Evolutionary conservation across 2,888 invertebrate genomes (phyloP).

Genomic region (Onthophagus sagittarius): DNA sequence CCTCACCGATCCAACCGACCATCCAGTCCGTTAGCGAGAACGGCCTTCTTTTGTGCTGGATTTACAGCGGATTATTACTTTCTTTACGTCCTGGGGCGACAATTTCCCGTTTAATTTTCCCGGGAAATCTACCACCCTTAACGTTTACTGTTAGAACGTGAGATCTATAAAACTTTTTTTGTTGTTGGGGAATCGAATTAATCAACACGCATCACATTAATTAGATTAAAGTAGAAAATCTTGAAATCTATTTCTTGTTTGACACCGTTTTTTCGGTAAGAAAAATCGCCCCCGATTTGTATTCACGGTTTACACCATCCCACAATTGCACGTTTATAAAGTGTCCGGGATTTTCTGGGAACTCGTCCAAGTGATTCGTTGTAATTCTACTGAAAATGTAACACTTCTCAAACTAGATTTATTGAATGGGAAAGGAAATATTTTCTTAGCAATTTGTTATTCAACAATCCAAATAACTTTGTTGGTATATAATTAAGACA

Average conservation of each 20-base stretch:
- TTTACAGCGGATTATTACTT: constrained; percentile 16
- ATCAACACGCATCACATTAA: no score
- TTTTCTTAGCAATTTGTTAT: no score
- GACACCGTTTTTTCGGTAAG: neutral
- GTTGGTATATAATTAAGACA: no score
- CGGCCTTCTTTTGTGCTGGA: constrained; percentile 5
- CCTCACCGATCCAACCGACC: neutral
- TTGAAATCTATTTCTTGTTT: no score
- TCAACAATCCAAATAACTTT: no score
- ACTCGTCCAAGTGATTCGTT: neutral
- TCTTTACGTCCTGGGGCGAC: constrained; percentile 4
- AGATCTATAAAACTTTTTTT: neutral
- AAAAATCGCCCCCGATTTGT: neutral
- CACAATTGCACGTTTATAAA: neutral
- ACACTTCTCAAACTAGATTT: no score
- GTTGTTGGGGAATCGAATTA: no score
- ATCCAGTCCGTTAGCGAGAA: neutral
- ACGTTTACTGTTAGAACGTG: neutral
- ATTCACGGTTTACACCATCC: neutral
- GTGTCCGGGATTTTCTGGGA: neutral
- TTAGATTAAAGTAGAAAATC: no score
- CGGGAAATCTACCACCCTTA: neutral
- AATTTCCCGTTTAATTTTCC: constrained; percentile 1
- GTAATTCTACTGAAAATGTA: neutral
- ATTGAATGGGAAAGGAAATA: no score